Evolutionary conservation across 2,888 invertebrate genomes (phyloP).

Genomic region (Clitarchus hookeri): DNA sequence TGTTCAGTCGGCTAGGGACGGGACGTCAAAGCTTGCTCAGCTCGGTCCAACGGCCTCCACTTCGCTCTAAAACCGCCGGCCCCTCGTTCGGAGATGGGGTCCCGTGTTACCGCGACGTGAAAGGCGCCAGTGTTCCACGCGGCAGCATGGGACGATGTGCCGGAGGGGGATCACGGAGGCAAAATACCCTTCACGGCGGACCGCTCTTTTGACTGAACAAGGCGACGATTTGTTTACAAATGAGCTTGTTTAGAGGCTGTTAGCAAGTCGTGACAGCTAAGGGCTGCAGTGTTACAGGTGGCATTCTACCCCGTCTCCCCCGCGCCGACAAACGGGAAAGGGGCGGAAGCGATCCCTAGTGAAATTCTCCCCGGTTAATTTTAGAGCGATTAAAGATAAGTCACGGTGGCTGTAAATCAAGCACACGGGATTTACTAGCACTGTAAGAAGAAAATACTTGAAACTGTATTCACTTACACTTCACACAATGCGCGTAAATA

Average conservation of each 20-base stretch:
- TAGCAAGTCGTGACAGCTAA: background rate
- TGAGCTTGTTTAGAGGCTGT: background rate
- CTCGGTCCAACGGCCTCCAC: background rate
- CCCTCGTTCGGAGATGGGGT: background rate
- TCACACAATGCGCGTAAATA: no score
- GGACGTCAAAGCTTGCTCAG: background rate
- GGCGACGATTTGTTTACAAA: conserved; percentile 10
- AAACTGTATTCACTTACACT: no score
- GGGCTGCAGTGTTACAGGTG: background rate
- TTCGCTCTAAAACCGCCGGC: background rate
- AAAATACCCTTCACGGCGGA: background rate
- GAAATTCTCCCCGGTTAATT: no score
- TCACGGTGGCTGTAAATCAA: no score
- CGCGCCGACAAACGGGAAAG: no score
- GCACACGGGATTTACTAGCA: no score
- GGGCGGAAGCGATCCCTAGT: no score
- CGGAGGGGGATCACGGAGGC: background rate
- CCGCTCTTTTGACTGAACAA: background rate
- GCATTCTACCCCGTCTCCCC: background rate
- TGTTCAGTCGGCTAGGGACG: no score
- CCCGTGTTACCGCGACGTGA: background rate
- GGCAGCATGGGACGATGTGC: background rate
- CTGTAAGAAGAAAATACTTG: no score
- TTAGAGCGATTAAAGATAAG: no score
- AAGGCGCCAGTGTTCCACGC: background rate